Conservation (phyloP, 2,797 vertebrate genomes). For the Buphagus erythrorhynchus region DNA sequence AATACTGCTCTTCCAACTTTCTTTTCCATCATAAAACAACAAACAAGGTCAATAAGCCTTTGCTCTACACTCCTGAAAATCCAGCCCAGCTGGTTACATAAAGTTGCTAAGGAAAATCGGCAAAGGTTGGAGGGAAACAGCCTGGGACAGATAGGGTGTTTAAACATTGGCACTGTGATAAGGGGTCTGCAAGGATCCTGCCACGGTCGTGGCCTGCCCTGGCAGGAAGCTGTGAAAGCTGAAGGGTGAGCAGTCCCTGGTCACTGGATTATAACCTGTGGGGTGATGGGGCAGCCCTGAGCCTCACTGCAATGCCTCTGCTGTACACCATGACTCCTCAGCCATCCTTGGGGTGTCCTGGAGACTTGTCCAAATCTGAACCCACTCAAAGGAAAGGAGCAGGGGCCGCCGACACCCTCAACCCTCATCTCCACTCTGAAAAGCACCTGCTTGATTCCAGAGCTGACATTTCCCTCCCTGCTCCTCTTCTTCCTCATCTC, state of each 20-base stretch:
- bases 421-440: not conserved
- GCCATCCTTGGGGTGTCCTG: too few relatives aligned
- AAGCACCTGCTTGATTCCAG: not conserved
- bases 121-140: not conserved
- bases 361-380: not conserved
- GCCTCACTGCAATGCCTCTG: not conserved
- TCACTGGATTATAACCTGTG: not conserved
- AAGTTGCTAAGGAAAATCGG: not conserved
- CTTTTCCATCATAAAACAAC: not conserved
- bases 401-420: not conserved
- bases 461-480: not conserved
- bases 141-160: not conserved
- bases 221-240: not conserved
- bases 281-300: not conserved
- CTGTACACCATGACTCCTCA: not conserved
- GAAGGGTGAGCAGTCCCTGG: not conserved
- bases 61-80: not conserved
- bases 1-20: not conserved
- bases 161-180: not conserved
- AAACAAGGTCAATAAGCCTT: not conserved
- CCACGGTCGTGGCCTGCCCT: fast-evolving
- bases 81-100: not conserved
- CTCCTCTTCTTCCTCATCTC: not conserved
- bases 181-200: constrained; percentile 24
- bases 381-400: not conserved